These are phyloP conservation scores for Limanda limanda DNA, from an alignment of 2,113 vertebrate genomes.

Conservation along the genomic window DNA sequence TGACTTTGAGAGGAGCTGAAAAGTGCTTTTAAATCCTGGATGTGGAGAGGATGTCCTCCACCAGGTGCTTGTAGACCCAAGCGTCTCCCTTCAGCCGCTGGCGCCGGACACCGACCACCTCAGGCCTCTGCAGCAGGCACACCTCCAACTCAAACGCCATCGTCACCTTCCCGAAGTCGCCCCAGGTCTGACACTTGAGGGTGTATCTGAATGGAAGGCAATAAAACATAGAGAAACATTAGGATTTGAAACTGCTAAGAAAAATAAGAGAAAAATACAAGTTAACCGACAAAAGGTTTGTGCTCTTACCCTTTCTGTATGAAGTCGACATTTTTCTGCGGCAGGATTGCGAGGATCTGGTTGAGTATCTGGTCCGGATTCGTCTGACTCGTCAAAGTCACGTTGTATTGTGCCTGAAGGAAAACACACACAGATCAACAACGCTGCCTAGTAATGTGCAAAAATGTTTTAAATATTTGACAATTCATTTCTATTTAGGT, in stretches of 20 bases:
- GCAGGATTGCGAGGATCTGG: constrained; percentile 88
- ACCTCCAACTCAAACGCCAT: constrained; percentile 96
- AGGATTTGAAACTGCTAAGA: background rate
- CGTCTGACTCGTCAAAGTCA: constrained; percentile 89
- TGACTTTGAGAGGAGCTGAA: background rate
- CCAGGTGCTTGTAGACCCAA: constrained; percentile 96
- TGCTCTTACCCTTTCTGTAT: constrained; percentile 91
- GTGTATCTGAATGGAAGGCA: constrained; percentile 84
- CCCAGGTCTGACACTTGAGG: constrained; percentile 90
- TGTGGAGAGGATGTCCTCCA: constrained; percentile 91
- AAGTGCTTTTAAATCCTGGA: constrained; percentile 80
- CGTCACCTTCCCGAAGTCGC: constrained; percentile 91
- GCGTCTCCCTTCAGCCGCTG: constrained; percentile 94
- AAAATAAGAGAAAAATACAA: background rate
- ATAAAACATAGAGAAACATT: background rate
- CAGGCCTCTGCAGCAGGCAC: constrained; percentile 87
- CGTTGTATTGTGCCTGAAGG: constrained; percentile 90
- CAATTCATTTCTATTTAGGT: background rate
- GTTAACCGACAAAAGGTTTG: fast-evolving
- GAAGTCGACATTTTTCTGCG: constrained; percentile 89
- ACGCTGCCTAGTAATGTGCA: background rate
- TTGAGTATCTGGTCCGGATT: constrained; percentile 91
- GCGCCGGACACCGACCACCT: constrained; percentile 88
- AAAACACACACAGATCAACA: constrained; percentile 1
- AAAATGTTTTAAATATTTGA: background rate